Percentiles rank a stretch among this genome's conserved stretches.
Conservation (phyloP, 2,888 invertebrate species). For the Enchytraeus crypticus region DNA sequence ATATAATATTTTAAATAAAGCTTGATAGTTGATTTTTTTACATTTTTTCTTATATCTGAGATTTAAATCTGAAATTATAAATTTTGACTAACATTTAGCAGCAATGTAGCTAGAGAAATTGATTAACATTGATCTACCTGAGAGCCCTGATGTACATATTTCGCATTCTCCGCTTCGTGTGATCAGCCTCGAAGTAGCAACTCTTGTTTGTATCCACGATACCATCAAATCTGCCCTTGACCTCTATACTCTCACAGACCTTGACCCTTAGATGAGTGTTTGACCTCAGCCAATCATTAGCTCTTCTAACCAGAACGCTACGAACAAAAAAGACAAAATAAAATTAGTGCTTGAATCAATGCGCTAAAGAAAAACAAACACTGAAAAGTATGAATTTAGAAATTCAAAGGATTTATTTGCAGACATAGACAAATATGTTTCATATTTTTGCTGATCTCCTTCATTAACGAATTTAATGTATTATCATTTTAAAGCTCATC, state of each 20-base stretch:
- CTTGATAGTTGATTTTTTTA: too few species aligned
- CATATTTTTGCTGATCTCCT: too few species aligned
- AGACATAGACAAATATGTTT: too few species aligned
- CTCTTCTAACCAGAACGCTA: conserved; percentile 21
- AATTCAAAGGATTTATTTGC: too few species aligned
- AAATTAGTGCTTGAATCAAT: too few species aligned
- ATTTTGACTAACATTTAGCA: too few species aligned
- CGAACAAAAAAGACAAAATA: not conserved
- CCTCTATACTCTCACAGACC: conserved; percentile 30
- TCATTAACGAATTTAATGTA: too few species aligned
- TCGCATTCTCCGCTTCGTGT: conserved; percentile 26
- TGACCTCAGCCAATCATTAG: conserved; percentile 28
- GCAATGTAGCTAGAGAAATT: too few species aligned
- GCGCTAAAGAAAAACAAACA: not conserved
- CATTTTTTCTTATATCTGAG: too few species aligned
- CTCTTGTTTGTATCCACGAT: conserved; percentile 30
- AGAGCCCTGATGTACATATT: conserved; percentile 30
- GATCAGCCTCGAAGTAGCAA: conserved; percentile 30
- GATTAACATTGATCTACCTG: conserved; percentile 24
- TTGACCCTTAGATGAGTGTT: conserved; percentile 25
- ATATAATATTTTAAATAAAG: too few species aligned
- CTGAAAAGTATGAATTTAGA: not conserved
- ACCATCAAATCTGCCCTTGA: conserved; percentile 31
- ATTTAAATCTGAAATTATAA: too few species aligned
- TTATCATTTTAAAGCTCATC: too few species aligned